Percentiles rank a stretch among this genome's conserved stretches.
These are phyloP conservation scores for Rhopalosiphum nymphaeae DNA, from an alignment of 2,888 invertebrate genomes.

Conservation along the genomic window DNA sequence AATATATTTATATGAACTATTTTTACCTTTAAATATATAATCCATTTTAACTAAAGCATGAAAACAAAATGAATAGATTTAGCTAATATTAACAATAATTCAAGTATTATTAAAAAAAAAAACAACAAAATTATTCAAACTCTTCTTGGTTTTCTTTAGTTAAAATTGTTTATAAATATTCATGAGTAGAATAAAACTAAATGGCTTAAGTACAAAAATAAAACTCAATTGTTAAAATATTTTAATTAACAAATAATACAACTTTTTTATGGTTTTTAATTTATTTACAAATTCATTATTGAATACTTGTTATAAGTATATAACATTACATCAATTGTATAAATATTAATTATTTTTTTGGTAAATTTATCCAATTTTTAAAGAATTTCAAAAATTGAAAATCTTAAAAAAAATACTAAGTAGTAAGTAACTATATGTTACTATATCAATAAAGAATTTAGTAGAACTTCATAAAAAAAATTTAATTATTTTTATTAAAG, in stretches of 20 bases:
- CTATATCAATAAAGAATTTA: neutral
- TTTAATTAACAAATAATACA: neutral
- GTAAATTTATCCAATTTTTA: neutral
- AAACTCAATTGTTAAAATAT: neutral
- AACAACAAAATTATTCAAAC: neutral
- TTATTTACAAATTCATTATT: neutral
- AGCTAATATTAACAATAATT: slow-evolving; percentile 13
- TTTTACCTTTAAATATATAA: slow-evolving; percentile 77
- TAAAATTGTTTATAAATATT: neutral
- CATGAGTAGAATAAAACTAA: neutral
- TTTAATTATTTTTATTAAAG: neutral
- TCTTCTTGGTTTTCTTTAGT: neutral
- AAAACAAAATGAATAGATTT: slow-evolving; percentile 58
- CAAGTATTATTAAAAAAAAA: neutral
- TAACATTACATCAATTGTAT: neutral
- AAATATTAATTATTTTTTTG: neutral
- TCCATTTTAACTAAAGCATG: slow-evolving; percentile 72
- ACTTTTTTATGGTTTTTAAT: neutral
- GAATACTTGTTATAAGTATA: neutral
- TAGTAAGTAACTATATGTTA: neutral
- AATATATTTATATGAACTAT: neutral
- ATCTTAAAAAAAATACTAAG: neutral
- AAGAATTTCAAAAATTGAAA: neutral
- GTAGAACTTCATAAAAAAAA: neutral
- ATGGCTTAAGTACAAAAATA: too few species aligned